Percentiles rank a stretch among this genome's conserved stretches.
Evolutionary conservation across 2,797 vertebrate genomes (phyloP).

Genomic region (Kryptopterus vitreolus): DNA sequence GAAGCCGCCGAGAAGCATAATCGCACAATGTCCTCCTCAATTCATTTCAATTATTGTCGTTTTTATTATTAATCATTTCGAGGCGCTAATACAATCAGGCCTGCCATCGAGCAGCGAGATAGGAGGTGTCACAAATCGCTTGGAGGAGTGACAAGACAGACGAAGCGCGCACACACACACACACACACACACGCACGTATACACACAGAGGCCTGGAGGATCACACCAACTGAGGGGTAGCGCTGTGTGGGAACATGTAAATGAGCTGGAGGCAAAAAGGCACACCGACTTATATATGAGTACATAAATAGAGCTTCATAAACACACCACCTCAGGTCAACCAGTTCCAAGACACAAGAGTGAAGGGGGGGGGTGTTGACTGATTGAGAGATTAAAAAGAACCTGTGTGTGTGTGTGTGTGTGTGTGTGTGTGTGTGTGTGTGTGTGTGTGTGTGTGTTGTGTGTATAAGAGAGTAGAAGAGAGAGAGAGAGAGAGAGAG

Average conservation of each 20-base stretch:
- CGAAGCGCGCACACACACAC: too few species aligned
- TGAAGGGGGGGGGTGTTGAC: background rate
- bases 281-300: slow-evolving; percentile 45
- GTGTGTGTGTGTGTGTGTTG: slow-evolving; percentile 19
- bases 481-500: slow-evolving; percentile 1
- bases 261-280: slow-evolving; percentile 50
- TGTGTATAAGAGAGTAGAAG: slow-evolving; percentile 19
- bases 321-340: slow-evolving; percentile 53
- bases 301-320: slow-evolving; percentile 53
- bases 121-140: slow-evolving; percentile 38
- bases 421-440: slow-evolving; percentile 3
- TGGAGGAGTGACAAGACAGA: slow-evolving; percentile 41
- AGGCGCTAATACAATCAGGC: slow-evolving; percentile 25
- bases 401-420: background rate
- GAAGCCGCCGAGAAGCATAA: background rate
- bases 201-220: slow-evolving; percentile 33
- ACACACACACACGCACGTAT: too few species aligned
- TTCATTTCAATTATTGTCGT: background rate
- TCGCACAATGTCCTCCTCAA: background rate
- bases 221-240: slow-evolving; percentile 35
- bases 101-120: slow-evolving; percentile 35
- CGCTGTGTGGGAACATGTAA: slow-evolving; percentile 53
- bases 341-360: slow-evolving; percentile 10
- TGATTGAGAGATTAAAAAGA: slow-evolving; percentile 41
- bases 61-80: background rate